These are phyloP conservation scores for Nomia melanderi DNA, from an alignment of 1,140 invertebrate genomes.

Conservation along the genomic window DNA sequence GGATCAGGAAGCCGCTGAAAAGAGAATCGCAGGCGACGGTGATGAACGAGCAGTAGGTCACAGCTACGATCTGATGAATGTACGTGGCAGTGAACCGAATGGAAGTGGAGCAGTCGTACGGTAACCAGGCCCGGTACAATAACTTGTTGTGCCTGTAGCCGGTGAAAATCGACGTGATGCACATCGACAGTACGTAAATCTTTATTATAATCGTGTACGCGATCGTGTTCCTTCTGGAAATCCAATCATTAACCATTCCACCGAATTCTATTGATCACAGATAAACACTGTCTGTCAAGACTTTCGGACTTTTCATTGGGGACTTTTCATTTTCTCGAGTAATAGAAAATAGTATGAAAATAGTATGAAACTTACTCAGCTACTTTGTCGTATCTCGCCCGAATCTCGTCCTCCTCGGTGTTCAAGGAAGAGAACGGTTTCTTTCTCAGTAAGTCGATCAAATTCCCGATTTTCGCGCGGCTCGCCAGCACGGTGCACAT, in stretches of 20 bases:
- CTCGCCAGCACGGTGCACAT: slow-evolving; percentile 26
- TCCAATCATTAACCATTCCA: not conserved
- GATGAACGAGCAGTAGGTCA: slow-evolving; percentile 8
- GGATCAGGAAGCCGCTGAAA: slow-evolving; percentile 48
- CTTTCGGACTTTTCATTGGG: too few species aligned
- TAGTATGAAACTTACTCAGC: slow-evolving; percentile 56
- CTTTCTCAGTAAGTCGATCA: slow-evolving; percentile 25
- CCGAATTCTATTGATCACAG: too few species aligned
- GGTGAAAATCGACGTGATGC: slow-evolving; percentile 40
- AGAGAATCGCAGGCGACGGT: slow-evolving; percentile 53
- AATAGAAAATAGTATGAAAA: too few species aligned
- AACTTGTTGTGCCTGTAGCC: slow-evolving; percentile 32
- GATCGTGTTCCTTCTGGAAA: slow-evolving; percentile 26
- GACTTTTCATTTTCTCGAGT: too few species aligned
- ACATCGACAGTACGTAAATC: slow-evolving; percentile 3
- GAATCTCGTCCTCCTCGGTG: slow-evolving; percentile 47
- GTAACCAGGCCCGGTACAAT: slow-evolving; percentile 59
- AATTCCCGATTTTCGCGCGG: slow-evolving; percentile 33
- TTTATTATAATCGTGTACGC: slow-evolving; percentile 24
- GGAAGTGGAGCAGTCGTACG: slow-evolving; percentile 42
- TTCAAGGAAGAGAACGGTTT: slow-evolving; percentile 39
- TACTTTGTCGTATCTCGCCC: slow-evolving; percentile 34
- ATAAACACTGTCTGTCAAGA: too few species aligned
- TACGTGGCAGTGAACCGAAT: slow-evolving; percentile 44
- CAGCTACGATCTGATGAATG: slow-evolving; percentile 48